Evolutionary conservation across 1,140 invertebrate genomes (phyloP).

Genomic region (Drosophila athabasca): DNA sequence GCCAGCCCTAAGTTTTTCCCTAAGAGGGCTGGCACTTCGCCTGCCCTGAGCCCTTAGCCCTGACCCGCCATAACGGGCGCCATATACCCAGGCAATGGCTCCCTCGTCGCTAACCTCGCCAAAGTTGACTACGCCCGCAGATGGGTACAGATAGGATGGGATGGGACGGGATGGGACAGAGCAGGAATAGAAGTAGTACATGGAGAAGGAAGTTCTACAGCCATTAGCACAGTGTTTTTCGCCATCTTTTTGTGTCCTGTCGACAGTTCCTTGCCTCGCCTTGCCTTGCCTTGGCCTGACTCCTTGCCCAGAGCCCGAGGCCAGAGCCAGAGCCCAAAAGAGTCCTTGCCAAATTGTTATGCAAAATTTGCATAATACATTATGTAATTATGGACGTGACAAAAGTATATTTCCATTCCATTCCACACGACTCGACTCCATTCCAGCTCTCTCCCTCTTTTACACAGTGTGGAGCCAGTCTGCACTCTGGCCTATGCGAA

Average conservation of each 20-base stretch:
- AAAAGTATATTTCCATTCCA: conserved; percentile 49
- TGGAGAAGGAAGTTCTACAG: conserved; percentile 36
- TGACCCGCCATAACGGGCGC: conserved; percentile 43
- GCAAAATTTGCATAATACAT: conserved; percentile 80
- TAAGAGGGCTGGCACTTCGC: conserved; percentile 34
- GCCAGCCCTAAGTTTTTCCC: conserved; percentile 32
- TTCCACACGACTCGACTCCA: neutral
- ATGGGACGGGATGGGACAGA: neutral
- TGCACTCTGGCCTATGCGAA: conserved; percentile 46
- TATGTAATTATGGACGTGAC: conserved; percentile 80
- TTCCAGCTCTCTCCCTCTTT: neutral
- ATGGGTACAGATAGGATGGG: neutral
- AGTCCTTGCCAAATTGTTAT: conserved; percentile 66
- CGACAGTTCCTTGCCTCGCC: neutral
- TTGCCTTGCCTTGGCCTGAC: neutral
- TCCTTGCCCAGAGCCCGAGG: neutral
- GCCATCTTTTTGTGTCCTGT: conserved; percentile 46
- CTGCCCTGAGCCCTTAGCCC: conserved; percentile 22
- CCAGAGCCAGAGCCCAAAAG: neutral
- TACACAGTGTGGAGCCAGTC: neutral
- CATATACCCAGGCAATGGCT: neutral
- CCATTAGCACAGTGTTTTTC: conserved; percentile 75
- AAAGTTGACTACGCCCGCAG: conserved; percentile 8
- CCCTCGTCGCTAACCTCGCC: neutral
- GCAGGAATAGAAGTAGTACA: neutral